Percentiles rank a stretch among this genome's conserved stretches.
Evolutionary conservation across 2,113 vertebrate species (phyloP).

Genomic region (Corynorhinus townsendii): DNA sequence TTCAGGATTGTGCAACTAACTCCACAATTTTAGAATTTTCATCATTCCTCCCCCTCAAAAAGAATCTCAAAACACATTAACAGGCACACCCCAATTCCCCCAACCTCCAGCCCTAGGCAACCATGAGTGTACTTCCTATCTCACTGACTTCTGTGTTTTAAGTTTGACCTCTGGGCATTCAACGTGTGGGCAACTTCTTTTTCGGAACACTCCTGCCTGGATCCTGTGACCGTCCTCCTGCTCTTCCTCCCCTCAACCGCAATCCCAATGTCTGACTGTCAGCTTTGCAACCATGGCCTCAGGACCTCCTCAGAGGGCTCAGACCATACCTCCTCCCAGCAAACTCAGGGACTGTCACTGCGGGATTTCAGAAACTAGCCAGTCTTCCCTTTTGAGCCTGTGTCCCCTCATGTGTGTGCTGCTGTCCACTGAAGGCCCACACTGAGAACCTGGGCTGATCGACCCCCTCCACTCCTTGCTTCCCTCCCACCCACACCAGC

Average conservation of each 20-base stretch:
- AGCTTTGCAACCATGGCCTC: fast-evolving
- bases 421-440: background rate
- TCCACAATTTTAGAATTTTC: background rate
- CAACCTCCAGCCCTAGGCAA: fast-evolving
- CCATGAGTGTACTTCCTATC: fast-evolving
- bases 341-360: no score
- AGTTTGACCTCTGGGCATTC: background rate
- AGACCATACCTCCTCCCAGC: no score
- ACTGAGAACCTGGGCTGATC: background rate
- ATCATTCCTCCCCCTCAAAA: no score
- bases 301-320: background rate
- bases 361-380: background rate
- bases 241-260: background rate
- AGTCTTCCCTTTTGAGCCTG: fast-evolving
- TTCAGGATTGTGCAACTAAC: fast-evolving
- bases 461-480: background rate
- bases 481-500: no score
- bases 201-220: fast-evolving
- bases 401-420: background rate
- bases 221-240: background rate
- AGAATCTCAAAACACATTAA: background rate
- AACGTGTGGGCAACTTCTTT: fast-evolving
- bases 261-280: background rate
- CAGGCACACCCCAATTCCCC: fast-evolving
- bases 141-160: background rate